Evolutionary conservation across 2,888 invertebrate species (phyloP).

Genomic region (Empis stercorea): DNA sequence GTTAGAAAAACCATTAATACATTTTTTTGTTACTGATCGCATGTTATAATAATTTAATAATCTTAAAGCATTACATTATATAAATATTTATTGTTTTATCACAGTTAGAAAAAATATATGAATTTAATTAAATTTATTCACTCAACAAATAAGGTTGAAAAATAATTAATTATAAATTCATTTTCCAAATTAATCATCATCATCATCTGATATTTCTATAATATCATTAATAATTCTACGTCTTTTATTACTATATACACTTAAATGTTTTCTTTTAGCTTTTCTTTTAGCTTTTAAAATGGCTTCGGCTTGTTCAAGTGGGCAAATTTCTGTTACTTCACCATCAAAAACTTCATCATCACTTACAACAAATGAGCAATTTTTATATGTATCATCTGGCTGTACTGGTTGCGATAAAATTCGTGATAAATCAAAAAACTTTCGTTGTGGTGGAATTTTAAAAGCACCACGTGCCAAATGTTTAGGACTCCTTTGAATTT

Average conservation of each 20-base stretch:
- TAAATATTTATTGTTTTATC: too few species aligned
- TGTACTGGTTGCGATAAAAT: slow-evolving; percentile 39
- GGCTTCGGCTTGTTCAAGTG: slow-evolving; percentile 51
- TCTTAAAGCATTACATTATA: too few species aligned
- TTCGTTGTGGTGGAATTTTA: slow-evolving; percentile 45
- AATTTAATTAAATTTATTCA: too few species aligned
- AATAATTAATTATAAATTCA: too few species aligned
- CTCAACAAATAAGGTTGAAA: too few species aligned
- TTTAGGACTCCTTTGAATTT: slow-evolving; percentile 42
- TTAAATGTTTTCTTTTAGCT: slow-evolving; percentile 8
- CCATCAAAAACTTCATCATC: slow-evolving; percentile 40
- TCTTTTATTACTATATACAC: not conserved
- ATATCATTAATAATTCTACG: not conserved
- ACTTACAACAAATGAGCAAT: slow-evolving; percentile 32
- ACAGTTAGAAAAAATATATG: too few species aligned
- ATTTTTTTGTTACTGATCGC: too few species aligned
- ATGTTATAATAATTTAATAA: too few species aligned
- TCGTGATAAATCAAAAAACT: slow-evolving; percentile 32
- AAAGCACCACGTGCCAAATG: slow-evolving; percentile 37
- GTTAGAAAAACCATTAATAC: too few species aligned
- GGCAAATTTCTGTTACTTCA: slow-evolving; percentile 30
- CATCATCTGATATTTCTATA: not conserved
- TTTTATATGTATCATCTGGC: slow-evolving; percentile 42
- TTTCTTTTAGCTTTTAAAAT: slow-evolving; percentile 36
- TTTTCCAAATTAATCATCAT: too few species aligned